A percentile compares a stretch with the other conserved stretches of the same genome.
Conservation (phyloP, 2,797 vertebrate genomes). For the Myotis planiceps region DNA sequence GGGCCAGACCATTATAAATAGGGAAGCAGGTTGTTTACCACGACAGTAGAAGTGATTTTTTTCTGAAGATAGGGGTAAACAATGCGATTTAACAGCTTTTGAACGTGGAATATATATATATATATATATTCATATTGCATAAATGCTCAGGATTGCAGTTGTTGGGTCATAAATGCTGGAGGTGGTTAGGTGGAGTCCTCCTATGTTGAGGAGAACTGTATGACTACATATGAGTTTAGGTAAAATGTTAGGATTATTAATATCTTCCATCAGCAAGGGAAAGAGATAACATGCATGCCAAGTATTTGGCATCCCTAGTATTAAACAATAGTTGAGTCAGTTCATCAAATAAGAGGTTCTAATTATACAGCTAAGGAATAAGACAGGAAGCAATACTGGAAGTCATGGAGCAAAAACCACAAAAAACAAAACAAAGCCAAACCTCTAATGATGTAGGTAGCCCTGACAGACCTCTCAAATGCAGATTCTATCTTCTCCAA, state of each 20-base stretch:
- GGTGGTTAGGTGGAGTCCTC: not conserved
- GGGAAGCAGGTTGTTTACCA: no score
- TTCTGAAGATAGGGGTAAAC: no score
- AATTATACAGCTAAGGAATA: not conserved
- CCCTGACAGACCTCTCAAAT: not conserved
- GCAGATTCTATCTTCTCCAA: not conserved
- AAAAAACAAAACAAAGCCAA: not conserved
- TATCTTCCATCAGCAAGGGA: not conserved
- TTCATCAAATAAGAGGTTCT: not conserved
- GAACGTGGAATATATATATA: not conserved
- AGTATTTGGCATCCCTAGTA: not conserved
- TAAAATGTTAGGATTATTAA: not conserved
- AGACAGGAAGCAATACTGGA: not conserved
- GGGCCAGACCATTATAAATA: no score
- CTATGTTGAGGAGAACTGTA: not conserved
- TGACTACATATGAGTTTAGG: not conserved
- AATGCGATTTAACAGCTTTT: no score
- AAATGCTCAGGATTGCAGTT: not conserved
- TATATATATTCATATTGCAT: not conserved
- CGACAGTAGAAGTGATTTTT: no score
- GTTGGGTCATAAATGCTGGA: not conserved
- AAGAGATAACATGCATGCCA: not conserved
- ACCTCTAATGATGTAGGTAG: not conserved
- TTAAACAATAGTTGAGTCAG: not conserved
- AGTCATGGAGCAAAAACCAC: not conserved